Conservation (phyloP, 64 coral and sea anemone species). For the Hydrozoanthus tunicans region DNA sequence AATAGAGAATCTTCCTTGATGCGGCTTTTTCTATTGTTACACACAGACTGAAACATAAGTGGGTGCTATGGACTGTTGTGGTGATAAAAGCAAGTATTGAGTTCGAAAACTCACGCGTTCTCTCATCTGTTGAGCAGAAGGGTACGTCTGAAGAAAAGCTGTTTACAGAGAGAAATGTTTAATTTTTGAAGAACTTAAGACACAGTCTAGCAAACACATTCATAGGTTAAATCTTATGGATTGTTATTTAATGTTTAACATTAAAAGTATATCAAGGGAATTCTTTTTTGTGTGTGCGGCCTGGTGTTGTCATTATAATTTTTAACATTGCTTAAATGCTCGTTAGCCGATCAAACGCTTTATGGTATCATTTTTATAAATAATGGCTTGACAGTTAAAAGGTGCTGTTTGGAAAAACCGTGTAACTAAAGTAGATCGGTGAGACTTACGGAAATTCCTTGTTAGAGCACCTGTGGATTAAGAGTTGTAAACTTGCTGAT, state of each 20-base stretch:
- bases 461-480: neutral
- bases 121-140: conserved; percentile 36
- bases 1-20: neutral
- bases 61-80: neutral
- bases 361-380: conserved; percentile 52
- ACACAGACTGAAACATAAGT: conserved; percentile 39
- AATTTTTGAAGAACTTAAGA: neutral
- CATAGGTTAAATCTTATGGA: conserved; percentile 11
- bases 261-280: conserved; percentile 46
- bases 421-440: conserved; percentile 28
- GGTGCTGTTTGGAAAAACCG: conserved; percentile 28
- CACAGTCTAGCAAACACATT: neutral
- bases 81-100: conserved; percentile 23
- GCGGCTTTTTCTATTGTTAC: conserved; percentile 31
- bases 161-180: neutral
- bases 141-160: neutral
- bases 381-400: conserved; percentile 59
- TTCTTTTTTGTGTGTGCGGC: neutral
- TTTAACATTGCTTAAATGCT: conserved; percentile 65
- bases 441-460: conserved; percentile 39
- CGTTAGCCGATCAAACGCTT: conserved; percentile 46
- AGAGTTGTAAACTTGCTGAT: conserved; percentile 12
- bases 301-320: conserved; percentile 61
- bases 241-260: conserved; percentile 53
- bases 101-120: neutral